These are phyloP conservation scores for Habroteleia sp. DNA, from an alignment of 2,888 invertebrate species.

Conservation along the genomic window DNA sequence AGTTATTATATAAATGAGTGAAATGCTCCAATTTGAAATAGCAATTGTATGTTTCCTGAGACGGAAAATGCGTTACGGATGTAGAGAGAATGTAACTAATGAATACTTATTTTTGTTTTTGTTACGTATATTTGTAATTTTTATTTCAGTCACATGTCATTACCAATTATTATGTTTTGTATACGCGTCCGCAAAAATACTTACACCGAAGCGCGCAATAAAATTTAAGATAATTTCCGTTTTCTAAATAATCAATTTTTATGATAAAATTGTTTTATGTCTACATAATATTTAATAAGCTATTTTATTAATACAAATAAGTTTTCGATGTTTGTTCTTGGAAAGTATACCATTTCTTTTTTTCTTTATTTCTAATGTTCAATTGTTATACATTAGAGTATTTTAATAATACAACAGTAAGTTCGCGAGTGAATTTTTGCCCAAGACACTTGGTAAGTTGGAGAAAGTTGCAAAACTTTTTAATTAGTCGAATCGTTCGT, in stretches of 20 bases:
- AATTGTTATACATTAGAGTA: constrained; percentile 6
- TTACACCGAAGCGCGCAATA: constrained; percentile 5
- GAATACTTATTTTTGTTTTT: constrained; percentile 5
- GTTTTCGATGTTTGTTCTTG: not conserved
- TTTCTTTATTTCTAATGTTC: not conserved
- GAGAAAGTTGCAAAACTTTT: constrained; percentile 25
- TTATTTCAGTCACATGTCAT: constrained; percentile 19
- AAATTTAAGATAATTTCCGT: constrained; percentile 2
- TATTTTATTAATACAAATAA: constrained; percentile 19
- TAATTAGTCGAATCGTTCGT: constrained; percentile 41
- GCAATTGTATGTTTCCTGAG: constrained; percentile 36
- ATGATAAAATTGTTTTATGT: constrained; percentile 17
- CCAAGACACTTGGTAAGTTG: constrained; percentile 10
- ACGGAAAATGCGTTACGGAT: constrained; percentile 40
- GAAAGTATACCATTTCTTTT: not conserved
- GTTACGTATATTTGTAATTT: constrained; percentile 17
- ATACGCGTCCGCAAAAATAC: not conserved
- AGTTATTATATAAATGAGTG: constrained; percentile 48
- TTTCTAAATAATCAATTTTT: constrained; percentile 6
- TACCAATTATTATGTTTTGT: constrained; percentile 28
- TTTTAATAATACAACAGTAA: constrained; percentile 6
- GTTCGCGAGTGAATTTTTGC: not conserved
- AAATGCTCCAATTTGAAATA: constrained; percentile 45
- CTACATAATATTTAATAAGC: constrained; percentile 12
- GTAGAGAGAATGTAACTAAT: constrained; percentile 31